Conservation (phyloP, 2,113 vertebrate species). For the Tachysurus fulvidraco region DNA sequence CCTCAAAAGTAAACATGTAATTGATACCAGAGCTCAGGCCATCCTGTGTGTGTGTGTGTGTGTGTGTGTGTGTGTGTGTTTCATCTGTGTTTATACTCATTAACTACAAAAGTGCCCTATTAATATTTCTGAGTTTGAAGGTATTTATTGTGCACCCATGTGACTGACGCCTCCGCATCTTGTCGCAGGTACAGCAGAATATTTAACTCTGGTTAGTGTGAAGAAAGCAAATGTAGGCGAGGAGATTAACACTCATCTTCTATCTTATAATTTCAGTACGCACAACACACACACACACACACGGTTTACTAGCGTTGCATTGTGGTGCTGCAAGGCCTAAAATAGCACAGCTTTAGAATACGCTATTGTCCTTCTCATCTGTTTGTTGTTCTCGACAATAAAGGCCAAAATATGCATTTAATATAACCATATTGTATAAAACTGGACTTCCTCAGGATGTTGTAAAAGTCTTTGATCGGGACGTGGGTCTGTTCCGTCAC, state of each 20-base stretch:
- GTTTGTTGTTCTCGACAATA: constrained; percentile 24
- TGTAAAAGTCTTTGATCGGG: constrained; percentile 24
- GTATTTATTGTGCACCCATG: not conserved
- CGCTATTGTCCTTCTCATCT: constrained; percentile 15
- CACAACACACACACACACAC: not conserved
- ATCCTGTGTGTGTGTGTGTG: not conserved
- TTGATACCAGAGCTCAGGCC: constrained; percentile 40
- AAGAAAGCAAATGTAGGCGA: constrained; percentile 36
- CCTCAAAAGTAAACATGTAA: constrained; percentile 46
- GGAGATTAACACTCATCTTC: constrained; percentile 13
- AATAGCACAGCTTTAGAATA: constrained; percentile 25
- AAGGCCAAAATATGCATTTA: not conserved
- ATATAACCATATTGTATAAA: not conserved
- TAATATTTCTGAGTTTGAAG: not conserved
- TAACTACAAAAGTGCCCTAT: not conserved
- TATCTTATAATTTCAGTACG: constrained; percentile 36
- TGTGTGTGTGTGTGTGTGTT: not conserved
- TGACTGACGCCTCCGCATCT: not conserved
- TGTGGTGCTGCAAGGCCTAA: not conserved
- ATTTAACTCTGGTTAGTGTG: constrained; percentile 9
- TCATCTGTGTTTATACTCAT: constrained; percentile 23
- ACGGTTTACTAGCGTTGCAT: not conserved
- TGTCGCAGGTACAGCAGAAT: constrained; percentile 1
- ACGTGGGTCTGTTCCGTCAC: not conserved
- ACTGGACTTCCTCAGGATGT: constrained; percentile 21